Evolutionary conservation across 92 coral and sea anemone species (phyloP), one percentile per base, ranked within the genome.

Genomic region (Hydrozoanthus gracilis): DNA sequence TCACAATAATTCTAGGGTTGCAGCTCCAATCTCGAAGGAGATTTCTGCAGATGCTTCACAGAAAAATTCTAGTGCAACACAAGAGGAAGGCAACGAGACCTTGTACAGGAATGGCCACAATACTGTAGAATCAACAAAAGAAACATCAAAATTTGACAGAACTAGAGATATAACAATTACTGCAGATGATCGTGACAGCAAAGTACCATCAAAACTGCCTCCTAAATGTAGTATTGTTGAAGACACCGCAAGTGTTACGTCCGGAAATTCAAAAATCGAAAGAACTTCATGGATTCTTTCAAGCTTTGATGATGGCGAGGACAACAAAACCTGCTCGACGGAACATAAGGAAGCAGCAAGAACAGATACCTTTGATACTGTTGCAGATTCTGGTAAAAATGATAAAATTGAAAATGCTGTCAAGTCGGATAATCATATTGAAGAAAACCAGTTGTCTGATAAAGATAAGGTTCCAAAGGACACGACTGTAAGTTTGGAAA

Each of bases 241-340:
- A 11, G 52, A 13, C 71, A 4, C 0, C 20, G 7, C 45, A 47
- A 65, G 6, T 27, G 27, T 16, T 6, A 77, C 51, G 44, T n/a
- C 48, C 3, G 13, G 48, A 10, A 77, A 54, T 45, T 65, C 17
- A 4, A n/a, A 8, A 4, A 67, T n/a, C 66, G 44, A 64, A 48
- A 67, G 60, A 18, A 44, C 85, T 3, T 20, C 85, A 9, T 80
- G 58, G 74, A 48, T 65, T 65, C 46, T 80, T 49, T 80, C 85
- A 80, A 80, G 85, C 66, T 80, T 80, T 80, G 85, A 80, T 5
- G 27, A 46, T 47, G 18, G 14, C 66, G 85, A 80, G 13, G 74
- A 62, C 20, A 65, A 20, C 3, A 49, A 80, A n/a, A 9, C 73
- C 11, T 49, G 60, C 46, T 52, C 73, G 18, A 3, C 45, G n/a